Evolutionary conservation across 2,888 invertebrate genomes (phyloP).

Genomic region (Corbicula japonica): DNA sequence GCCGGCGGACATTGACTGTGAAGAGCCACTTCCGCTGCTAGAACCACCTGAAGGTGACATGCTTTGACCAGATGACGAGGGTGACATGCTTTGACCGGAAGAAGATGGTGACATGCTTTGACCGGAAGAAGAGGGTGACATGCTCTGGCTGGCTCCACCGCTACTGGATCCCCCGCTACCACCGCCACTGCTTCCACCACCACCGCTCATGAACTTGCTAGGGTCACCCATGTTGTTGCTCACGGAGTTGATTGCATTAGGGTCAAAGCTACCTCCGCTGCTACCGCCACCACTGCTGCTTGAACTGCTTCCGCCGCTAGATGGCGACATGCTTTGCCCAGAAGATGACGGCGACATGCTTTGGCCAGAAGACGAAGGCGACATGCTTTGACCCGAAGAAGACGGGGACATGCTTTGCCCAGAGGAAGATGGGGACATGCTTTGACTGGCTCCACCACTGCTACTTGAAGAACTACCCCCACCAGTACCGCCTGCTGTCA

Average conservation of each 20-base stretch:
- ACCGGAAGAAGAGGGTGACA: too few species aligned
- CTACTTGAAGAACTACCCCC: constrained; percentile 20
- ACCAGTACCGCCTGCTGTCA: constrained; percentile 39
- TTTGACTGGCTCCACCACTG: constrained; percentile 30
- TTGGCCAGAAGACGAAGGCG: neutral
- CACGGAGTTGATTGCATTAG: too few species aligned
- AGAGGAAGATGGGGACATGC: constrained; percentile 22
- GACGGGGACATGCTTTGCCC: constrained; percentile 24
- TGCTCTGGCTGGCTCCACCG: too few species aligned
- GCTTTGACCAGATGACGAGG: constrained; percentile 34
- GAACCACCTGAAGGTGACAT: constrained; percentile 47
- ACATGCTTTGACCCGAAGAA: constrained; percentile 6
- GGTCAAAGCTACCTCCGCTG: constrained; percentile 17
- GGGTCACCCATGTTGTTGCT: neutral
- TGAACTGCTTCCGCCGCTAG: neutral
- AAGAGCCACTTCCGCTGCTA: too few species aligned
- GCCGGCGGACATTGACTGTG: too few species aligned
- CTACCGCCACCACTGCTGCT: constrained; percentile 7
- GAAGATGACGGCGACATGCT: too few species aligned
- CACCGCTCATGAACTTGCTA: neutral
- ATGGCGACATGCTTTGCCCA: constrained; percentile 44
- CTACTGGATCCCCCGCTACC: too few species aligned
- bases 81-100: too few species aligned
- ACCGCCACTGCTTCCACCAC: neutral
- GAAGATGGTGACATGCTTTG: too few species aligned